Conservation (phyloP, 1,140 invertebrate species). For the Phthorimaea operculella region DNA sequence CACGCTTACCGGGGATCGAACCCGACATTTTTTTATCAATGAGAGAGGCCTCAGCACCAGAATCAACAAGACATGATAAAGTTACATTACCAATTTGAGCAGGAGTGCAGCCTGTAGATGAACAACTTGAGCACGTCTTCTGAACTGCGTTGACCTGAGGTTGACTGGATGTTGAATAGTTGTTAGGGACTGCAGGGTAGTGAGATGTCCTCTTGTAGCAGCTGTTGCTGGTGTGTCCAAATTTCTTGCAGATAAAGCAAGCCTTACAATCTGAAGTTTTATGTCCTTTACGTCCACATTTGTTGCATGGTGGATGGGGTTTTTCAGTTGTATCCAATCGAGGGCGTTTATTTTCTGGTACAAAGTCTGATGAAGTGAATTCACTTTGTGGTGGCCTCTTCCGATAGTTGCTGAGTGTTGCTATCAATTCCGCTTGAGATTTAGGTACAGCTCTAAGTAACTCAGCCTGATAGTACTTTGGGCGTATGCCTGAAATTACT, state of each 20-base stretch:
- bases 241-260: background rate
- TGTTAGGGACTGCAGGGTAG: background rate
- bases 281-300: conserved; percentile 1
- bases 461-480: conserved; percentile 5
- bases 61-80: conserved; percentile 4
- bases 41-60: conserved; percentile 1
- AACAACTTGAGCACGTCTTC: background rate
- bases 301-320: background rate
- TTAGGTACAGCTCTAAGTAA: conserved; percentile 5
- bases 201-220: background rate
- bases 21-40: background rate
- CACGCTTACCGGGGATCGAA: conserved; percentile 1
- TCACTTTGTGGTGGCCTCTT: background rate
- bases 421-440: conserved; percentile 7
- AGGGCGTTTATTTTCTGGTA: background rate
- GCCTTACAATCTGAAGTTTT: background rate
- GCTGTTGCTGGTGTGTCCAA: background rate
- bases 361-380: background rate
- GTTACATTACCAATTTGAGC: conserved; percentile 1
- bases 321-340: background rate
- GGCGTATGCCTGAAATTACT: conserved; percentile 11
- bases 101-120: background rate
- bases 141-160: background rate
- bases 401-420: conserved; percentile 1
- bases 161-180: background rate